A percentile compares a stretch with the other conserved stretches of the same genome.
These are phyloP conservation scores for Chaitophorus viminalis DNA, from an alignment of 2,888 invertebrate species.

Conservation along the genomic window DNA sequence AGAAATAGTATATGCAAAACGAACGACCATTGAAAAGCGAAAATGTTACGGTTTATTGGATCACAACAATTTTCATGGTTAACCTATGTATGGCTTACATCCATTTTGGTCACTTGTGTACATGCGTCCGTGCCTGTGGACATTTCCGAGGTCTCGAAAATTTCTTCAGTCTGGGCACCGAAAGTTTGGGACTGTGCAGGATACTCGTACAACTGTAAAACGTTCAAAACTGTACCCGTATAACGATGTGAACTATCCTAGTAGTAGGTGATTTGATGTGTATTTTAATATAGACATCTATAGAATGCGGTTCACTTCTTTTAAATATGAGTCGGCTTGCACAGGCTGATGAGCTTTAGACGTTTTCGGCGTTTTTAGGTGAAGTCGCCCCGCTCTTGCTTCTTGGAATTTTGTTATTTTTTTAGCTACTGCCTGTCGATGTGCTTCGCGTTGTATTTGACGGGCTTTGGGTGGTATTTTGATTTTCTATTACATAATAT, in stretches of 20 bases:
- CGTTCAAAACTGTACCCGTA: neutral
- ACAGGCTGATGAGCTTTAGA: constrained; percentile 81
- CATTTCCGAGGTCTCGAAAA: no score
- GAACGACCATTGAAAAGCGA: no score
- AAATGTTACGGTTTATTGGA: no score
- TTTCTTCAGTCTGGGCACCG: neutral
- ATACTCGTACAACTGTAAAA: neutral
- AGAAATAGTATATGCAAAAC: no score
- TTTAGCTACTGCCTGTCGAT: constrained; percentile 79
- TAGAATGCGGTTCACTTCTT: constrained; percentile 73
- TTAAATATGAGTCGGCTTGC: constrained; percentile 70
- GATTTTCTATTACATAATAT: neutral
- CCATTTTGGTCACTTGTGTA: neutral
- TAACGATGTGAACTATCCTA: no score
- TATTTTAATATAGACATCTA: no score
- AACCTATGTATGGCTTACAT: neutral
- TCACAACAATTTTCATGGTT: neutral
- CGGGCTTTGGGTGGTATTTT: constrained; percentile 64
- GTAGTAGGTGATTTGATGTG: no score
- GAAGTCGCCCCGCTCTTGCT: constrained; percentile 69
- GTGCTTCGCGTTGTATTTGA: constrained; percentile 71
- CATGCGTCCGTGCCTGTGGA: neutral
- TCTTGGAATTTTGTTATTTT: constrained; percentile 71
- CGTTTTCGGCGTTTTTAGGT: constrained; percentile 79
- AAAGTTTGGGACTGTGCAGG: neutral